phyloP scores from a whole-genome alignment of 2,797 vertebrate species.

The Arremon brunneinucha region DNA sequence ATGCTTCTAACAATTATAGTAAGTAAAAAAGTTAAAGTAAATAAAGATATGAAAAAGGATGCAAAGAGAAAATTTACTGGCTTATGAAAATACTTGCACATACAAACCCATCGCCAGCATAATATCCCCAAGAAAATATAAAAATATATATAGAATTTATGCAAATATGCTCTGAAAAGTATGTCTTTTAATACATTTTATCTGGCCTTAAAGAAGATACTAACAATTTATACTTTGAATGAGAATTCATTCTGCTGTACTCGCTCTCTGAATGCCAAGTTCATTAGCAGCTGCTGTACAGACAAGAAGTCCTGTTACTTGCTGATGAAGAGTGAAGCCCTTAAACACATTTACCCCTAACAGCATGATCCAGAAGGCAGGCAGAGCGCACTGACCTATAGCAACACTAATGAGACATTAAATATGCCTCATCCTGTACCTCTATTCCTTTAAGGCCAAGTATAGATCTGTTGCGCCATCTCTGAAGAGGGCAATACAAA shows the following conservation, averaged over 20 bases:
- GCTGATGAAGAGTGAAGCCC: not conserved
- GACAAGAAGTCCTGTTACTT: not conserved
- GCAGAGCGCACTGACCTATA: not conserved
- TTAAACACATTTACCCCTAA: not conserved
- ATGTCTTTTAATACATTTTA: not conserved
- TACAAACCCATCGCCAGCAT: conserved; percentile 12
- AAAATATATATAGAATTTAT: not conserved
- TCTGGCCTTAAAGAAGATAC: not conserved
- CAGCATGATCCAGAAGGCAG: not conserved
- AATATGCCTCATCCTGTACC: not conserved
- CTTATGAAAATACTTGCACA: conserved; percentile 6
- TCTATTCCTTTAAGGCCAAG: not conserved
- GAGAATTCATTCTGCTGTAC: not conserved
- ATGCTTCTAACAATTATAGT: not conserved
- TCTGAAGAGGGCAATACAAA: not conserved
- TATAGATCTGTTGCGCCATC: not conserved
- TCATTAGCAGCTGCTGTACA: not conserved
- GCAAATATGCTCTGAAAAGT: not conserved
- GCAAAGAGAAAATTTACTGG: conserved; percentile 3
- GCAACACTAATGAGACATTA: not conserved
- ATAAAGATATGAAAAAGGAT: conserved; percentile 2
- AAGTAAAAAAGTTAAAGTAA: not conserved
- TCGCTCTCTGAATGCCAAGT: not conserved
- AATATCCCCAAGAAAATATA: not conserved
- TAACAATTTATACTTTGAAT: not conserved